These are phyloP conservation scores for Eremobia ochroleuca DNA, from an alignment of 2,888 invertebrate genomes.

Conservation along the genomic window DNA sequence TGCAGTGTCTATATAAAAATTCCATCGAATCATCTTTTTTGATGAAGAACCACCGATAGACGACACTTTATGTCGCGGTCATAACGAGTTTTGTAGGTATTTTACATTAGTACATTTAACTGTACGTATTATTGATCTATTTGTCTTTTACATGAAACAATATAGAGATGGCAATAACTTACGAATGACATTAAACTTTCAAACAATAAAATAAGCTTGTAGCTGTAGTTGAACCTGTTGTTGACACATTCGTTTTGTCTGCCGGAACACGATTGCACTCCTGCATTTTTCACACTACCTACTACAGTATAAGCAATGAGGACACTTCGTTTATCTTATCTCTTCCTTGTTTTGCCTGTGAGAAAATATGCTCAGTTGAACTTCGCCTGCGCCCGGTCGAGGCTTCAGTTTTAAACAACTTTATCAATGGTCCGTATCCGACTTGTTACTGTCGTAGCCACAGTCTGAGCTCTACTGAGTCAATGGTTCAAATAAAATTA, in stretches of 20 bases:
- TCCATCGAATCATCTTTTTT: constrained; percentile 42
- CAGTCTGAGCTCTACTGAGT: not conserved
- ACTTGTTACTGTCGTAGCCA: not conserved
- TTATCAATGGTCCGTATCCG: not conserved
- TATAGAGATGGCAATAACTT: not conserved
- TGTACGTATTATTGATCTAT: not conserved
- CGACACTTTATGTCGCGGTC: not conserved
- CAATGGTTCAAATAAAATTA: not conserved
- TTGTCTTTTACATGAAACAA: not conserved
- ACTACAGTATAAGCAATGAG: not conserved
- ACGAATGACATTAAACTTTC: not conserved
- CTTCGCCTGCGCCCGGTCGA: not conserved
- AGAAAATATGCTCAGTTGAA: not conserved
- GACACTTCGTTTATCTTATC: not conserved
- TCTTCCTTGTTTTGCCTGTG: not conserved
- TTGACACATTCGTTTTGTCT: not conserved
- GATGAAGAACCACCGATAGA: constrained; percentile 14
- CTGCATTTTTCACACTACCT: not conserved
- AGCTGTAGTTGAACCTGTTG: not conserved
- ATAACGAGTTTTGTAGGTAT: not conserved
- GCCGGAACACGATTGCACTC: not conserved
- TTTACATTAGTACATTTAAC: not conserved
- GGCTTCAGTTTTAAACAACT: not conserved
- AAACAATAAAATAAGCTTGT: not conserved
- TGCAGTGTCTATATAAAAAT: constrained; percentile 33